A percentile compares a stretch with the other conserved stretches of the same genome.
Conservation (phyloP, 2,113 vertebrate genomes). For the Eupsittula cactorum region DNA sequence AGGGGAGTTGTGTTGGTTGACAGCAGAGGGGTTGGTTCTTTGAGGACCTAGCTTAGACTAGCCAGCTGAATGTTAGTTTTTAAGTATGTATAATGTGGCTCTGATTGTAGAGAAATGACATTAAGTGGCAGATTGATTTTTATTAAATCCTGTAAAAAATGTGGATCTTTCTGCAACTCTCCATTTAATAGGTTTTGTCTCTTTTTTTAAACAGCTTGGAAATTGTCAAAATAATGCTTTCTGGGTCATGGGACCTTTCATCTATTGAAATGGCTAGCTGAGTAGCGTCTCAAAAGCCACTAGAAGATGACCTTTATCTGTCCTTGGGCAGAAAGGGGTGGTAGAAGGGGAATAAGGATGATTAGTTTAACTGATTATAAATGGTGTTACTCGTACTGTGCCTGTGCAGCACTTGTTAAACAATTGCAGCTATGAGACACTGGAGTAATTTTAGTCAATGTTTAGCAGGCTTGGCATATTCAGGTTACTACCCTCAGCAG, state of each 20-base stretch:
- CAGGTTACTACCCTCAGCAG: slow-evolving; percentile 8
- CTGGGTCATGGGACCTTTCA: not conserved
- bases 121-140: not conserved
- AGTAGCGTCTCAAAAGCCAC: not conserved
- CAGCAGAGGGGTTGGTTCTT: not conserved
- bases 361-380: slow-evolving; percentile 21
- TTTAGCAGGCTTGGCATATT: slow-evolving; percentile 3
- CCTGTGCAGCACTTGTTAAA: not conserved
- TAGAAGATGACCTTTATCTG: not conserved
- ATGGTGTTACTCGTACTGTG: not conserved
- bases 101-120: not conserved
- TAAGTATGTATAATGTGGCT: not conserved
- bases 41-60: not conserved
- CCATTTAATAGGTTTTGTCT: not conserved
- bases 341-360: not conserved
- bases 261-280: not conserved
- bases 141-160: not conserved
- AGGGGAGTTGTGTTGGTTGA: not conserved
- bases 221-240: not conserved
- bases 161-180: not conserved
- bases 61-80: not conserved
- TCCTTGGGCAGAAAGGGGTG: not conserved
- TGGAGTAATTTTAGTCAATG: not conserved
- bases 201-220: not conserved
- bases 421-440: not conserved